A percentile compares a stretch with the other conserved stretches of the same genome.
phyloP scores from a whole-genome alignment of 1,140 invertebrate genomes.

The Plodia interpunctella region DNA sequence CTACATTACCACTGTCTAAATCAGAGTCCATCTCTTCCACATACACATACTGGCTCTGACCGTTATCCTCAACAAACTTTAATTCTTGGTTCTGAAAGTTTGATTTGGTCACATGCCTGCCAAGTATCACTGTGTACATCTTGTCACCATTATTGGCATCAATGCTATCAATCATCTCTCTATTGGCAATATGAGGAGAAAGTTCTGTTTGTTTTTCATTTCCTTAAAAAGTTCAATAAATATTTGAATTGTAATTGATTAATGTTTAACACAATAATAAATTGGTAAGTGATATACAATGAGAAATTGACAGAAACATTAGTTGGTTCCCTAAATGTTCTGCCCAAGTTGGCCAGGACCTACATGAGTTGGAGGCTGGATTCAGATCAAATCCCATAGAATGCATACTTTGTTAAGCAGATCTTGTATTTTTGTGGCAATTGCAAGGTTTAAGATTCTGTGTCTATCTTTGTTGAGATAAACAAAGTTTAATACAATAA shows the following conservation, averaged over 20 bases:
- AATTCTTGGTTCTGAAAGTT: conserved; percentile 48
- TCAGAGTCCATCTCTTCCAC: conserved; percentile 34
- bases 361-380: too few species aligned
- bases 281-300: too few species aligned
- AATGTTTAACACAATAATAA: too few species aligned
- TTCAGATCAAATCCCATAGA: too few species aligned
- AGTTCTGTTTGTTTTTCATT: not conserved
- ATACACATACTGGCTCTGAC: conserved; percentile 49
- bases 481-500: too few species aligned
- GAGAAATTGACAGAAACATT: too few species aligned
- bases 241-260: not conserved
- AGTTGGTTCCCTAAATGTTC: too few species aligned
- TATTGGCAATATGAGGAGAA: not conserved
- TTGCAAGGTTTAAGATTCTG: too few species aligned
- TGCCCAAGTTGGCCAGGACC: too few species aligned
- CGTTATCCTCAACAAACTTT: conserved; percentile 50
- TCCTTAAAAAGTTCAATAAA: not conserved
- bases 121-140: conserved; percentile 53
- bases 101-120: conserved; percentile 41
- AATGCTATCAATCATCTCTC: not conserved
- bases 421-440: too few species aligned
- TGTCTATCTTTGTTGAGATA: too few species aligned
- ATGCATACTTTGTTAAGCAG: too few species aligned
- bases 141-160: conserved; percentile 30
- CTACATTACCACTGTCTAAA: conserved; percentile 36